Percentiles rank a stretch among this genome's conserved stretches.
These are phyloP conservation scores for Myotis planiceps DNA, from an alignment of 2,797 vertebrate genomes.

Conservation along the genomic window DNA sequence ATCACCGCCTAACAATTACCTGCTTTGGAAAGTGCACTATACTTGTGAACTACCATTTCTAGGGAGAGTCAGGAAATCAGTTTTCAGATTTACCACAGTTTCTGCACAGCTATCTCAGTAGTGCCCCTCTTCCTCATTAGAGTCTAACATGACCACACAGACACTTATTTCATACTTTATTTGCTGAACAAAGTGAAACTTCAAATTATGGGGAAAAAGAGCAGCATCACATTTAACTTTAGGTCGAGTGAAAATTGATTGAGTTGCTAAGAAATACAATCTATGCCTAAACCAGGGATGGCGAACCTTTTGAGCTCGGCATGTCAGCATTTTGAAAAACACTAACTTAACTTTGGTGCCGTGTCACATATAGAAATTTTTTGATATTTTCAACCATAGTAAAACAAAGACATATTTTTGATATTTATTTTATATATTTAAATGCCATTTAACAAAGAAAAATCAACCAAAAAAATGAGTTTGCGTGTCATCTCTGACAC, in stretches of 20 bases:
- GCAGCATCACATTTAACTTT: not conserved
- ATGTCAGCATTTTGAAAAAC: too few species aligned
- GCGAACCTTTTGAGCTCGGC: too few species aligned
- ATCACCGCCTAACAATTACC: not conserved
- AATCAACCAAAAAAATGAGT: too few species aligned
- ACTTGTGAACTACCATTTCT: not conserved
- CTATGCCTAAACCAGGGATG: not conserved
- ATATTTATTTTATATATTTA: too few species aligned
- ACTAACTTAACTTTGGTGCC: too few species aligned
- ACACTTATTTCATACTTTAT: constrained; percentile 4
- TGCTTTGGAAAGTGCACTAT: constrained; percentile 47
- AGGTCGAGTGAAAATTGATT: not conserved
- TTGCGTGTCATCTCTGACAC: too few species aligned
- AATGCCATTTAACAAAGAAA: too few species aligned
- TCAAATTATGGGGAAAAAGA: not conserved
- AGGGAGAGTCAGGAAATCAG: not conserved
- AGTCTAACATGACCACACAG: not conserved
- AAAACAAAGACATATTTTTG: too few species aligned
- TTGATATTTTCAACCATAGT: too few species aligned
- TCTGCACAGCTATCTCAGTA: not conserved
- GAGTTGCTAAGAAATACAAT: not conserved
- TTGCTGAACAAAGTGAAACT: not conserved
- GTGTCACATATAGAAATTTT: too few species aligned
- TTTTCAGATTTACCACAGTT: not conserved
- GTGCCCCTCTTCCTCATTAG: not conserved